Evolutionary conservation across 1,140 invertebrate genomes (phyloP), one percentile per base, ranked within the genome.

Genomic region (Drosophila lini): DNA sequence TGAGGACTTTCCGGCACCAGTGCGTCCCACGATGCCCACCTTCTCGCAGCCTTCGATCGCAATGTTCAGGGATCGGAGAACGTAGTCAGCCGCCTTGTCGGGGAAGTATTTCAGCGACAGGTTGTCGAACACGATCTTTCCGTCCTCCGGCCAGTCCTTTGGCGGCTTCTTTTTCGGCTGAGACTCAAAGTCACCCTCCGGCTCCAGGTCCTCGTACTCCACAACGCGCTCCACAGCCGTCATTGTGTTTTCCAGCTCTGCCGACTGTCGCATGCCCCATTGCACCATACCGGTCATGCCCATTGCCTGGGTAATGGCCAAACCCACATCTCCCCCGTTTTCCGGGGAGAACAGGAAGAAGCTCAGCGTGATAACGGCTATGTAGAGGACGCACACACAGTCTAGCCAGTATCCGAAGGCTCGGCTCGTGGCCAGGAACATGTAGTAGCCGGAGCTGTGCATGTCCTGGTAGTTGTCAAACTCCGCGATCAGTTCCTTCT

Each of bases 1-100:
- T 0, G 97, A 98, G 0, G 97, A 97, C 92, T 99, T 99, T n/a
- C 98, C 98, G 32, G 98, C 97, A 9, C 98, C 98, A 10, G 97
- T 97, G 83, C 97, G 93, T 31, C 97, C 97, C 19, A 97, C 97
- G 47, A 98, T 96, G 19, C 94, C 94, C 16, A 95, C 90, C 93
- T 96, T 96, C 90, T 96, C 95, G 57, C 92, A 93, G 0, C 94
- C 90, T 13, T 93, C 67, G 40, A 96, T 94, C 6, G 81, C 81
- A 55, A 96, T 95, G 60, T 93, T 94, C 7, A 96, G 86, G 45
- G 94, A 93, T 74, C 94, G 95, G 2, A 96, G 89, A 1, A 96
- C 95, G 50, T 82, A 82, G n/a, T 92, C 94, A 0, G 95, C 93
- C 5, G 95, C 94, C 45, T 95, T 95, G 0, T 93, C 86, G 3